A percentile compares a stretch with the other conserved stretches of the same genome.
Conservation (phyloP, 2,113 vertebrate species). For the Eolophus roseicapilla region DNA sequence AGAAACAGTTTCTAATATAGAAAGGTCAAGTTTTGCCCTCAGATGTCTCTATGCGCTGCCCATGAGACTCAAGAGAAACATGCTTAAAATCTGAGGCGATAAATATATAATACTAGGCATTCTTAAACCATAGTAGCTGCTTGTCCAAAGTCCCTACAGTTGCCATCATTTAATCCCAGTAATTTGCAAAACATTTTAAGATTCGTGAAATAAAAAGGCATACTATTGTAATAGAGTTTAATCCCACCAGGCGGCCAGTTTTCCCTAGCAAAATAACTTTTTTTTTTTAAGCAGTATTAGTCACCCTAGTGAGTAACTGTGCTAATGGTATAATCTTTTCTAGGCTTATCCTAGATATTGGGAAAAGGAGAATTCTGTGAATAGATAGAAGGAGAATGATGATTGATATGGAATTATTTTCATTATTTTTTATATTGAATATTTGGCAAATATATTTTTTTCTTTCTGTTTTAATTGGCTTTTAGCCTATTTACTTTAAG, state of each 20-base stretch:
- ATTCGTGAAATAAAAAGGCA: not conserved
- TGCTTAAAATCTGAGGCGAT: not conserved
- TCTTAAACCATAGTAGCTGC: not conserved
- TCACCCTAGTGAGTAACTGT: not conserved
- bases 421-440: not conserved
- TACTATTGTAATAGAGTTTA: not conserved
- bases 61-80: not conserved
- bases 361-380: not conserved
- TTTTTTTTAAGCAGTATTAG: not conserved
- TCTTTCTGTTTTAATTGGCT: not conserved
- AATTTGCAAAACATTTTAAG: not conserved
- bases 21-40: slow-evolving; percentile 24
- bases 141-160: not conserved
- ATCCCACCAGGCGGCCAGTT: not conserved
- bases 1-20: slow-evolving; percentile 39
- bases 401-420: not conserved
- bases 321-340: not conserved
- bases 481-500: not conserved
- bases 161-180: not conserved
- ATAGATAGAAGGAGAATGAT: not conserved
- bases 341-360: not conserved
- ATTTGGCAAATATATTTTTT: not conserved
- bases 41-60: not conserved
- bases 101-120: not conserved
- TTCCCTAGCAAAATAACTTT: not conserved